A percentile compares a stretch with the other conserved stretches of the same genome.
These are phyloP conservation scores for Chloroclystis v-ata DNA, from an alignment of 2,888 invertebrate species.

Conservation along the genomic window DNA sequence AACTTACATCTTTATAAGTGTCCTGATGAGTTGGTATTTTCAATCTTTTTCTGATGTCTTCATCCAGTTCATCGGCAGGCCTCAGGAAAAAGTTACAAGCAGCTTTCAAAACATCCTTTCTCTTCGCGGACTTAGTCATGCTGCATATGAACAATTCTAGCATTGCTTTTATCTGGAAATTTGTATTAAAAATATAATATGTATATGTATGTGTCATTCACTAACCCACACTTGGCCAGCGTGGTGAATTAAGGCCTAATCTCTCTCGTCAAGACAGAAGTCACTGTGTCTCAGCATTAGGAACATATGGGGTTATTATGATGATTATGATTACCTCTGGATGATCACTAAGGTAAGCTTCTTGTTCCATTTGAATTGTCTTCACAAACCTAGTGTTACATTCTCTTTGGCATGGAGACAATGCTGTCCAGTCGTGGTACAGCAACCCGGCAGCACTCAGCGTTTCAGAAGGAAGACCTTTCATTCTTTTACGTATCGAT, in stretches of 20 bases:
- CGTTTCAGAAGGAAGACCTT: constrained; percentile 37
- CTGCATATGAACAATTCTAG: constrained; percentile 46
- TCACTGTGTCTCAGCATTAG: no score
- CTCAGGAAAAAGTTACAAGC: constrained; percentile 49
- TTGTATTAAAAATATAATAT: neutral
- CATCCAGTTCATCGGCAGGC: constrained; percentile 42
- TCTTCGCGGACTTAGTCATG: constrained; percentile 37
- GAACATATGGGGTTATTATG: neutral
- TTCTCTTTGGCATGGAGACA: constrained; percentile 49
- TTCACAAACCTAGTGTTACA: constrained; percentile 47
- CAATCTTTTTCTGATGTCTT: constrained; percentile 43
- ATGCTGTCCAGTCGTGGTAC: constrained; percentile 44
- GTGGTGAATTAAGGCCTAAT: no score
- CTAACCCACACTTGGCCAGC: no score
- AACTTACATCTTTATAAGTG: constrained; percentile 35
- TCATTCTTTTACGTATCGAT: constrained; percentile 47
- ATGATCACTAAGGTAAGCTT: constrained; percentile 54
- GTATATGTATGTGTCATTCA: no score
- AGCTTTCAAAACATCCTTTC: constrained; percentile 41
- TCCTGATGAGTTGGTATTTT: constrained; percentile 29
- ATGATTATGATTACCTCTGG: constrained; percentile 68
- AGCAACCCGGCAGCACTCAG: constrained; percentile 49
- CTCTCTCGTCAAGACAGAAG: no score
- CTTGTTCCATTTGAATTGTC: constrained; percentile 58
- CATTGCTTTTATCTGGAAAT: constrained; percentile 49